Evolutionary conservation across 2,113 vertebrate genomes (phyloP).

Genomic region (Platysternon megacephalum): DNA sequence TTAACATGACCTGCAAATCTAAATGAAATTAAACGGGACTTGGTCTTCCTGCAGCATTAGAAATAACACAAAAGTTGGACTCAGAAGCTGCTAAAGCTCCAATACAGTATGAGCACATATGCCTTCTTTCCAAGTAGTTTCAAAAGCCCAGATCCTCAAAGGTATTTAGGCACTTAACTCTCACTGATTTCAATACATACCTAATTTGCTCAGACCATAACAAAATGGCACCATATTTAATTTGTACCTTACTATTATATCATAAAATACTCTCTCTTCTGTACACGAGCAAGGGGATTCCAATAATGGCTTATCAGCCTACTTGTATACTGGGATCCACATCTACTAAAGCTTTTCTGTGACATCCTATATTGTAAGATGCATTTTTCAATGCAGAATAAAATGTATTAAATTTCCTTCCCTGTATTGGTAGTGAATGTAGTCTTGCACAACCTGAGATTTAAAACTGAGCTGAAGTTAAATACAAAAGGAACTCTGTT

Average conservation of each 20-base stretch:
- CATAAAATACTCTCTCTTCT: neutral
- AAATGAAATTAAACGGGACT: neutral
- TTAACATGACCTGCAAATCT: neutral
- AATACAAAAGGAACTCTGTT: no score
- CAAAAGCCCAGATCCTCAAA: neutral
- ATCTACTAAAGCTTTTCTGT: neutral
- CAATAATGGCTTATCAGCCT: neutral
- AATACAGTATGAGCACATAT: neutral
- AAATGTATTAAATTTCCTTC: neutral
- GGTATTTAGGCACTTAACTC: neutral
- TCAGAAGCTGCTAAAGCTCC: neutral
- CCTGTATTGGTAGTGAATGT: neutral
- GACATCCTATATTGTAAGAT: neutral
- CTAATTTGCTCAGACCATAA: neutral
- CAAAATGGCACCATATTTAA: neutral
- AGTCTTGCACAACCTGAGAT: no score
- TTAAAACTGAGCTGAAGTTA: no score
- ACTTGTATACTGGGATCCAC: neutral
- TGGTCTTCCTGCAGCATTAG: no score
- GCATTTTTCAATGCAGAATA: neutral
- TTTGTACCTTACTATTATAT: neutral
- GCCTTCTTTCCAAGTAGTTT: neutral
- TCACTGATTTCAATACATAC: neutral
- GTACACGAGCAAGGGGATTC: neutral
- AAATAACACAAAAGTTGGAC: neutral